These are phyloP conservation scores for Philereme vetulata DNA, from an alignment of 2,888 invertebrate genomes.

Conservation along the genomic window DNA sequence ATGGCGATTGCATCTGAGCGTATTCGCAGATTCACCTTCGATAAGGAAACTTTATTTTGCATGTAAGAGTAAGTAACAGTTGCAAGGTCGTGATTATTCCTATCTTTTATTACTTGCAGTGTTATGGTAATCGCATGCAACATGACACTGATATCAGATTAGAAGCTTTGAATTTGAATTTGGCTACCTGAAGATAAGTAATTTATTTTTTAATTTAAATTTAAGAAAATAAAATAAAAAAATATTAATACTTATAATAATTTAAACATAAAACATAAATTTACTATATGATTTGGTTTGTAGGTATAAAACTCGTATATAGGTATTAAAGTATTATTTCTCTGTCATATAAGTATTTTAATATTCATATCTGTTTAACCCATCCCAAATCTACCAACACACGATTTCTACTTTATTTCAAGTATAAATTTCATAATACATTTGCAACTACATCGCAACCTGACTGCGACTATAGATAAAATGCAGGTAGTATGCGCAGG, in stretches of 20 bases:
- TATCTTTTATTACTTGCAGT: constrained; percentile 67
- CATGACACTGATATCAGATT: constrained; percentile 82
- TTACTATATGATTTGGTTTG: too few relatives aligned
- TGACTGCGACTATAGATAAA: constrained; percentile 16
- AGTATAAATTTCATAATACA: not conserved
- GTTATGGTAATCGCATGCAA: constrained; percentile 78
- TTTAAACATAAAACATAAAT: too few relatives aligned
- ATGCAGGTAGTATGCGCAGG: constrained; percentile 28
- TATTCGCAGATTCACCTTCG: constrained; percentile 65
- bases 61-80: constrained; percentile 70
- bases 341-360: too few relatives aligned
- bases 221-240: too few relatives aligned
- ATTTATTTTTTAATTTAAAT: not conserved
- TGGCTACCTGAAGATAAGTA: constrained; percentile 45
- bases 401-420: not conserved
- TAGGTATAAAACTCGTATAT: too few relatives aligned
- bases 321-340: too few relatives aligned
- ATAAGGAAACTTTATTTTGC: constrained; percentile 76
- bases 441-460: not conserved
- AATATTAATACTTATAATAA: too few relatives aligned
- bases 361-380: too few relatives aligned
- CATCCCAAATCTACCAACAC: too few relatives aligned
- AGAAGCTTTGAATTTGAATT: constrained; percentile 61
- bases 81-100: constrained; percentile 66
- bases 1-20: constrained; percentile 75